Conservation (phyloP, 2,888 invertebrate genomes). For the Hirudinaria manillensis region DNA sequence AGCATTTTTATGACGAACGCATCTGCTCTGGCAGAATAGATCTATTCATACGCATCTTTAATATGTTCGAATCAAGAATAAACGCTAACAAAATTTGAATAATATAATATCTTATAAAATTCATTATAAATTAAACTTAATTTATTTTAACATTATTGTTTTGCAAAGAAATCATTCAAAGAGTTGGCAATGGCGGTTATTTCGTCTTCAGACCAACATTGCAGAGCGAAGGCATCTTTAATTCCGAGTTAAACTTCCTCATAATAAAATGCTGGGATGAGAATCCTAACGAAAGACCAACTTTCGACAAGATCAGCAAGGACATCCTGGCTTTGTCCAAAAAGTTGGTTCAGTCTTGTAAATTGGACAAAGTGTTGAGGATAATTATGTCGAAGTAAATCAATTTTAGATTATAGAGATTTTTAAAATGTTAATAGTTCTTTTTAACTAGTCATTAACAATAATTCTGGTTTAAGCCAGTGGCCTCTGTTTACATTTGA, state of each 20-base stretch:
- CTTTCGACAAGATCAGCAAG: slow-evolving; percentile 24
- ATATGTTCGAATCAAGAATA: no score
- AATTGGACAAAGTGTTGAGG: neutral
- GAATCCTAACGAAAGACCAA: slow-evolving; percentile 17
- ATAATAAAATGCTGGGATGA: slow-evolving; percentile 22
- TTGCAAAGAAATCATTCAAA: slow-evolving; percentile 2
- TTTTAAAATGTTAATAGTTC: no score
- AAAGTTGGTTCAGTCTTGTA: neutral
- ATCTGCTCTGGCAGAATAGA: no score
- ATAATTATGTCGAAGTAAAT: no score
- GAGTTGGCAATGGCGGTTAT: neutral
- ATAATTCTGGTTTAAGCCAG: neutral
- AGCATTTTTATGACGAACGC: no score
- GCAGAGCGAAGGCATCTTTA: neutral
- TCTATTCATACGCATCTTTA: no score
- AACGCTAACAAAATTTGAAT: neutral
- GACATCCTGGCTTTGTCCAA: slow-evolving; percentile 1
- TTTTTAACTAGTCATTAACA: no score
- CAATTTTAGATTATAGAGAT: no score
- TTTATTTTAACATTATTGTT: neutral
- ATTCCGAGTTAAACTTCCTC: neutral
- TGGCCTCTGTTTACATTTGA: neutral
- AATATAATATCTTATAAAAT: neutral
- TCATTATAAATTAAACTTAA: neutral
- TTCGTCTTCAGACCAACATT: neutral